Conservation (phyloP, 2,113 vertebrate genomes). For the Pteruthius melanotis region DNA sequence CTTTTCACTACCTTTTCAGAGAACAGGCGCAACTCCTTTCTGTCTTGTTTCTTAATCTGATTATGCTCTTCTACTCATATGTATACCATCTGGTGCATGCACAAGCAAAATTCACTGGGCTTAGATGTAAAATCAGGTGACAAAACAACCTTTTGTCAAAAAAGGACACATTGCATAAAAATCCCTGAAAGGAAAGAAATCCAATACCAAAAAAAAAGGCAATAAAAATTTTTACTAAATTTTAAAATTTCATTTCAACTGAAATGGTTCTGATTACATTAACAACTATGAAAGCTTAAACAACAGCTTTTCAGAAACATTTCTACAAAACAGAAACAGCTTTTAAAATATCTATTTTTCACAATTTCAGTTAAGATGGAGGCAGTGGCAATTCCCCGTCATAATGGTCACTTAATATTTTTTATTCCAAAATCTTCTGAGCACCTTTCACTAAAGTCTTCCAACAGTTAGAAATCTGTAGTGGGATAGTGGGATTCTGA, state of each 20-base stretch:
- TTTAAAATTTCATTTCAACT: neutral
- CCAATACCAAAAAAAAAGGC: neutral
- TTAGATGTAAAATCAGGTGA: conserved; percentile 49
- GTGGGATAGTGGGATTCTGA: neutral
- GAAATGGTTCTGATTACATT: neutral
- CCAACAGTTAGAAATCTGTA: neutral
- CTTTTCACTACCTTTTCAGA: conserved; percentile 5
- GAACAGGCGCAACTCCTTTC: conserved; percentile 16
- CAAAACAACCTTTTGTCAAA: conserved; percentile 27
- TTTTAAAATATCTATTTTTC: neutral
- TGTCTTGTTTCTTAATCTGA: conserved; percentile 52
- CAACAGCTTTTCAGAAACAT: neutral
- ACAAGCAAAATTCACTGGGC: conserved; percentile 47
- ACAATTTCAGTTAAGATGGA: neutral
- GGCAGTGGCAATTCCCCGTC: neutral
- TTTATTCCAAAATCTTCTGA: neutral
- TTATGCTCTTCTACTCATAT: conserved; percentile 46
- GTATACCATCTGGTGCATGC: conserved; percentile 38
- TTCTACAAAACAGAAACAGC: neutral
- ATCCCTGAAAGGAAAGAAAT: neutral
- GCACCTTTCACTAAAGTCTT: neutral
- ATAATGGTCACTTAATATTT: neutral
- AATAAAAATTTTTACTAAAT: neutral
- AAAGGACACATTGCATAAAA: conserved; percentile 1
- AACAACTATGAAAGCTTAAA: neutral